Evolutionary conservation across 2,113 vertebrate species (phyloP).

Genomic region (Panurus biarmicus): DNA sequence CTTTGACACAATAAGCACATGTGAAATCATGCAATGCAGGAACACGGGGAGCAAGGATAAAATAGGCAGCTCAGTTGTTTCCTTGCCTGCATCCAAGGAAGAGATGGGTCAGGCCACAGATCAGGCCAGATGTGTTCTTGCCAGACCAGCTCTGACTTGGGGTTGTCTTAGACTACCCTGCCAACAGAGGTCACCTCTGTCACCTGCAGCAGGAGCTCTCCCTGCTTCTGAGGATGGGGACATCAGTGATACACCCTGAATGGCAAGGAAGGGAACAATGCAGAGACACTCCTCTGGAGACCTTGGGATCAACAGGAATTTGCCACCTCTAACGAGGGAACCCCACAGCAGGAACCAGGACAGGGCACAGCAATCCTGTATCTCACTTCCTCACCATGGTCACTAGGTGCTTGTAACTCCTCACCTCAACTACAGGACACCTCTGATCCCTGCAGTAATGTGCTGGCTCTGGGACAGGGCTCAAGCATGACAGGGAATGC

Average conservation of each 20-base stretch:
- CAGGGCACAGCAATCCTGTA: neutral
- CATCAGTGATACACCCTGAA: fast-evolving
- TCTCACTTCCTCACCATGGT: neutral
- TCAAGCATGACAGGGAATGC: fast-evolving
- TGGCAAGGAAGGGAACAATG: neutral
- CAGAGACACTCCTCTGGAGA: neutral
- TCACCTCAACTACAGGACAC: fast-evolving
- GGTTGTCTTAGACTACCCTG: neutral
- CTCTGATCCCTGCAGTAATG: fast-evolving
- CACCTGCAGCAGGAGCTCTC: neutral
- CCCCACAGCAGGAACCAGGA: neutral
- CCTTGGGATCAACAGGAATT: neutral
- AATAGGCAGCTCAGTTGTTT: neutral
- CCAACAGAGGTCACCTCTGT: neutral
- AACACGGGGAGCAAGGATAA: neutral
- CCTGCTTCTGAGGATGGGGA: neutral
- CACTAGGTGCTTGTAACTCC: neutral
- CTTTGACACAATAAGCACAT: conserved; percentile 1
- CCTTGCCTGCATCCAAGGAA: neutral
- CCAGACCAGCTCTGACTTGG: neutral
- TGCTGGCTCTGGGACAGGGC: neutral
- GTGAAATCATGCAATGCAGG: neutral
- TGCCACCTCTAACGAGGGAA: neutral
- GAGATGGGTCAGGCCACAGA: neutral
- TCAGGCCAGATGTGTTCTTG: neutral